Evolutionary conservation across 2,888 invertebrate species (phyloP).

Genomic region (Emmelina monodactyla): DNA sequence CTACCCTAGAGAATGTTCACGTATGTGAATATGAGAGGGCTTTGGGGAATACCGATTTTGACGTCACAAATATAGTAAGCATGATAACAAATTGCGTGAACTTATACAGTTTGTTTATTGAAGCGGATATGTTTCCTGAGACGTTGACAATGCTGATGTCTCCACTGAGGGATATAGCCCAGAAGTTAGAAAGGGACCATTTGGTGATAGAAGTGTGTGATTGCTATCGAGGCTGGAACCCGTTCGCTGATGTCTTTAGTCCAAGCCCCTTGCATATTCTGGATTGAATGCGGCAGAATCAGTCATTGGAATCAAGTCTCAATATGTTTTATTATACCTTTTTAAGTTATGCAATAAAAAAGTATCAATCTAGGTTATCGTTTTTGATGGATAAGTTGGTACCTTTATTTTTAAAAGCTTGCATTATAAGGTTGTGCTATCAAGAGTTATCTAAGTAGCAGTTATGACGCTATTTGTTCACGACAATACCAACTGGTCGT

Average conservation of each 20-base stretch:
- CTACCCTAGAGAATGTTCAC: slow-evolving; percentile 26
- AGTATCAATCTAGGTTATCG: no score
- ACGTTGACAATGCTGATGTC: slow-evolving; percentile 21
- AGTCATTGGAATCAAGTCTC: no score
- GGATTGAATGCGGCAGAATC: no score
- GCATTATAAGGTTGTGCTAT: no score
- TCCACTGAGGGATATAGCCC: slow-evolving; percentile 19
- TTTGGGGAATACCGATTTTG: slow-evolving; percentile 10
- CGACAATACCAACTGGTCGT: no score
- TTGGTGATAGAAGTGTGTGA: slow-evolving; percentile 25
- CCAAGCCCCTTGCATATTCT: slow-evolving; percentile 28
- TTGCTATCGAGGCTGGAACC: slow-evolving; percentile 27
- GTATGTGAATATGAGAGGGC: slow-evolving; percentile 26
- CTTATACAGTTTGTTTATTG: slow-evolving; percentile 29
- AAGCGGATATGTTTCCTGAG: slow-evolving; percentile 24
- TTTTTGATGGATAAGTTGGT: no score
- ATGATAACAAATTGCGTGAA: slow-evolving; percentile 22
- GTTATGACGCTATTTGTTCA: no score
- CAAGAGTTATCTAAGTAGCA: no score
- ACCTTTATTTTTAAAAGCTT: no score
- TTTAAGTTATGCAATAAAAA: no score
- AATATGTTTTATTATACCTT: no score
- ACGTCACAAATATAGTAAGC: slow-evolving; percentile 14
- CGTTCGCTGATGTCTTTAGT: slow-evolving; percentile 29
- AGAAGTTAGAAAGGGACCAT: slow-evolving; percentile 19